phyloP scores from a whole-genome alignment of 2,797 vertebrate species.

The Rhadinocentrus ornatus region DNA sequence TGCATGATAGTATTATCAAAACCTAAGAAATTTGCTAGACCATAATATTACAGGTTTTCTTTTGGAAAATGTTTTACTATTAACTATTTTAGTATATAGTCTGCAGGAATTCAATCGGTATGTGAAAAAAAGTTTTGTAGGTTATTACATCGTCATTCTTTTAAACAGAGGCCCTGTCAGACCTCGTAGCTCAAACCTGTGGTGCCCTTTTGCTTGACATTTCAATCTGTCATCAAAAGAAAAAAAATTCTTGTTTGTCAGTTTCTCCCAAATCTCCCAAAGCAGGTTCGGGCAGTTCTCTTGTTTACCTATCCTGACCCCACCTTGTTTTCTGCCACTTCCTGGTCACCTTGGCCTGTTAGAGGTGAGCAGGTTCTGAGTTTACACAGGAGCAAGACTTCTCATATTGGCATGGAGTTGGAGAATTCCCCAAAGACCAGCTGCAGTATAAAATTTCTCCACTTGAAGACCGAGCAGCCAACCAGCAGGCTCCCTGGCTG shows the following conservation, averaged over 20 bases:
- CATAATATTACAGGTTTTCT: conserved; percentile 53
- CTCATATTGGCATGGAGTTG: conserved; percentile 1
- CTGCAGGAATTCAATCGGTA: conserved; percentile 23
- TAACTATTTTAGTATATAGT: conserved; percentile 24
- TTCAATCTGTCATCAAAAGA: conserved; percentile 15
- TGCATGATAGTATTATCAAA: conserved; percentile 23
- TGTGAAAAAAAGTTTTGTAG: neutral
- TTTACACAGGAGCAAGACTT: conserved; percentile 38
- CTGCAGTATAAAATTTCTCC: conserved; percentile 53
- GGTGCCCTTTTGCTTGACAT: conserved; percentile 28
- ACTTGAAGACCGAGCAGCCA: conserved; percentile 30
- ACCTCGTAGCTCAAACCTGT: conserved; percentile 11
- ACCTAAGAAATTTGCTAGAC: conserved; percentile 40
- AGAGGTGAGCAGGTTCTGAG: conserved; percentile 61
- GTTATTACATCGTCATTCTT: conserved; percentile 7
- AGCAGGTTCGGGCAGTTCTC: conserved; percentile 80
- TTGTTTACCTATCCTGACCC: conserved; percentile 74
- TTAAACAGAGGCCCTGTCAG: conserved; percentile 6
- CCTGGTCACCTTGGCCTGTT: conserved; percentile 76
- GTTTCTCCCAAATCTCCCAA: conserved; percentile 35
- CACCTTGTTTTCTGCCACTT: conserved; percentile 69
- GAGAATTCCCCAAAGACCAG: conserved; percentile 40
- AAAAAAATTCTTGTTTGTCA: conserved; percentile 9
- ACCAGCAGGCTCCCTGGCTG: conserved; percentile 25
- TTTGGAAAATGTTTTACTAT: conserved; percentile 14